Evolutionary conservation across 2,797 vertebrate species (phyloP).

Genomic region (Diceros bicornis): DNA sequence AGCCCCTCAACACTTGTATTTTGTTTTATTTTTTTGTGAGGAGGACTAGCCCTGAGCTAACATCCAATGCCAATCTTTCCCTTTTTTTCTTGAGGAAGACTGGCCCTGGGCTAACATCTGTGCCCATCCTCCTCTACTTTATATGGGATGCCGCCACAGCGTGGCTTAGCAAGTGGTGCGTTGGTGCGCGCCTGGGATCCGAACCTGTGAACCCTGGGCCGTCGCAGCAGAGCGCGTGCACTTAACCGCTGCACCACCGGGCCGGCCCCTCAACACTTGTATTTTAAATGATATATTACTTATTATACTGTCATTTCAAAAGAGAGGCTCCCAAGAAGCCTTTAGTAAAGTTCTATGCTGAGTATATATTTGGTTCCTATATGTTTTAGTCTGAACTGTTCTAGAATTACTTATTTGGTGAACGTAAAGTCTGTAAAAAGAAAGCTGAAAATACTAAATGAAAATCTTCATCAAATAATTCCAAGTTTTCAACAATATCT

Average conservation of each 20-base stretch:
- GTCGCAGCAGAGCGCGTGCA: too few species aligned
- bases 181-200: too few species aligned
- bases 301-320: conserved; percentile 57
- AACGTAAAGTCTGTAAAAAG: conserved; percentile 43
- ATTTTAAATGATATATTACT: conserved; percentile 54
- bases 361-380: neutral
- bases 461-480: conserved; percentile 62
- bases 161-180: too few species aligned
- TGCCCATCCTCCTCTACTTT: too few species aligned
- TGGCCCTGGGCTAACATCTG: too few species aligned
- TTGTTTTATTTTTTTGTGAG: neutral
- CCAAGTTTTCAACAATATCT: conserved; percentile 57
- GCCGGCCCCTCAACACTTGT: neutral
- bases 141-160: too few species aligned
- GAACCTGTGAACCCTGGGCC: too few species aligned
- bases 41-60: too few species aligned
- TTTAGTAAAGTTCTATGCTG: conserved; percentile 44
- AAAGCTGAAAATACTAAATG: conserved; percentile 58
- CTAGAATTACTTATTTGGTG: conserved; percentile 52
- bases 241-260: too few species aligned
- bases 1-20: conserved; percentile 4
- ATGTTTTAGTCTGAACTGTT: conserved; percentile 46
- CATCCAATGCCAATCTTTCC: too few species aligned
- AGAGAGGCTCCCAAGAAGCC: neutral
- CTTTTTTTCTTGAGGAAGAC: too few species aligned